Evolutionary conservation across 30 jellyfish, hydroid and myxozoan species (phyloP), one percentile per base, ranked within the genome.

Genomic region (Sanderia malayensis): DNA sequence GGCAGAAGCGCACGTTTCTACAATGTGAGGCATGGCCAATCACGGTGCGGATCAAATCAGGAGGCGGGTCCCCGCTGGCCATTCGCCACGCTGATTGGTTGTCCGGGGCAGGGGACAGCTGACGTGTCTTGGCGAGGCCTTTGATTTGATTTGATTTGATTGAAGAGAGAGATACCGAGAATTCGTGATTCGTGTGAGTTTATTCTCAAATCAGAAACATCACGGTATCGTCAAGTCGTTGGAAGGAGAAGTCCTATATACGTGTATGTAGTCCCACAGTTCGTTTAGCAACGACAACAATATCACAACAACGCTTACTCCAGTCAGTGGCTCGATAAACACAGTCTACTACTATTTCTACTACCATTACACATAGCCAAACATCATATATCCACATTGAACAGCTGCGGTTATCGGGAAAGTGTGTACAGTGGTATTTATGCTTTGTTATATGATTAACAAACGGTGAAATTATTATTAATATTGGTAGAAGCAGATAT

Each of bases 41-140:
- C 84, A 21, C 26, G 25, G 37, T 21, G 31, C 23, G 55, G 84
- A 71, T 71, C 84, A 71, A 71, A 71, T 46, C 23, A 71, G 84
- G 34, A 71, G 84, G 84, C 84, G 84, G 84, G 71, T 45, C 60
- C 84, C 84, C 53, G 84, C n/a, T 71, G 30, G 27, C 34, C 4
- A 13, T 49, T 10, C 73, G 30, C 24, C 24, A 13, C 73, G 18
- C 62, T 53, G 73, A 71, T 71, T 71, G 84, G 84, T 31, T 71
- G 73, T 20, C 1, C 7, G 7, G 33, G 30, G 73, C 44, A 26
- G 17, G n/a, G 73, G 46, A 71, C 84, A 71, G 84, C 84, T 71
- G 84, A 71, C 84, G 84, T 71, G 84, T 53, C n/a, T 63, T 21
- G 24, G 64, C 64, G 64, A n/a, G n/a, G n/a, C n/a, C n/a, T n/a